Evolutionary conservation across 2,797 vertebrate species (phyloP), one percentile per base, ranked within the genome.

Genomic region (Kryptolebias ocellatus): DNA sequence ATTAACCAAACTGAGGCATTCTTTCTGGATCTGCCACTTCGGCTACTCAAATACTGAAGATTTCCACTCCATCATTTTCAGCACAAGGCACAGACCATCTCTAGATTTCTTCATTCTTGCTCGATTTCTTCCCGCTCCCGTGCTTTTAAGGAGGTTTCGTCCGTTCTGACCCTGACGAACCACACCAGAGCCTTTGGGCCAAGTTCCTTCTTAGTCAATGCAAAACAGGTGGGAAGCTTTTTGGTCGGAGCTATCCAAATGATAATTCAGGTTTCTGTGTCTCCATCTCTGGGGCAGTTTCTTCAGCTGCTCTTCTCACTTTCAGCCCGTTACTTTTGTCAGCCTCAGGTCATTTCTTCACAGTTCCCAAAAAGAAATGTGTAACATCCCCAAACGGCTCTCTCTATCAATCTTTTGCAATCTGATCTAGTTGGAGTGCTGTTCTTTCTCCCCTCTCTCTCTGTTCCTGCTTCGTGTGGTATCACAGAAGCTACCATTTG

Each of bases 1-100:
- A 61, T 90, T 80, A 91, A 82, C 90, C 92, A 83, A 92, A 90
- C 89, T 89, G 89, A 89, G 85, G 80, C 92, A 93, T 94, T 76
- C 83, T 90, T 77, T 89, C 78, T 58, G 73, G 68, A 60, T 87
- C 79, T 68, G 79, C 73, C 63, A 44, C 81, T 39, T 55, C 84
- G 80, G 82, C 81, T 86, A 84, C 75, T 83, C 83, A 57, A 72
- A 76, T 61, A 84, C 86, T 44, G 86, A 79, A 80, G 77, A 86
- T 73, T 85, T 75, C 70, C 85, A 80, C 83, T 85, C 87, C 86
- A 83, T 88, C 76, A 82, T 89, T 80, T 84, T 90, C 71, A 85
- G 78, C 67, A 81, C 64, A 58, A 87, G 71, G 61, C 77, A 59
- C 59, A 83, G 72, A 77, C 70, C 78, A 64, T 52, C 70, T 87